Conservation (phyloP, 2,888 invertebrate genomes). For the Idaea straminata region DNA sequence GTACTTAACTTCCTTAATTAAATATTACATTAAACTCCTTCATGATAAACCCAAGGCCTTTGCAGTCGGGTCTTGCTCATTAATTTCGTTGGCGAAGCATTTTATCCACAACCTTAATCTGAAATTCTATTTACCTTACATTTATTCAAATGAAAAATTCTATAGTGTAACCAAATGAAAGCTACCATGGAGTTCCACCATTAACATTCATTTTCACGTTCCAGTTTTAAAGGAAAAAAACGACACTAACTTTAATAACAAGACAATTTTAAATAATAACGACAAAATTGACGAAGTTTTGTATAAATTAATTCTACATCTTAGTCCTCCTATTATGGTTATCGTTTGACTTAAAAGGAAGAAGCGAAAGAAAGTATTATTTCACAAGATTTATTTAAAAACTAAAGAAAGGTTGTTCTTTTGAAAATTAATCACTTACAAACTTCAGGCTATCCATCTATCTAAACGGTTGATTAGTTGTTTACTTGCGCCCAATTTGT, state of each 20-base stretch:
- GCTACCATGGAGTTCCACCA: slow-evolving; percentile 4
- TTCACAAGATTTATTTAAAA: too few relatives aligned
- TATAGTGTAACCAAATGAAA: slow-evolving; percentile 21
- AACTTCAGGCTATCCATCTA: not conserved
- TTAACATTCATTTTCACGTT: too few relatives aligned
- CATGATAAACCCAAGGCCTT: slow-evolving; percentile 25
- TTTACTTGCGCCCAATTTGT: not conserved
- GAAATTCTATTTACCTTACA: slow-evolving; percentile 32
- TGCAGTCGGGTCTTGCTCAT: slow-evolving; percentile 34
- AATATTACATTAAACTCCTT: slow-evolving; percentile 24
- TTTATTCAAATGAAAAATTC: slow-evolving; percentile 34
- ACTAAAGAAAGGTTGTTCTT: not conserved
- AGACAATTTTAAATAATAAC: too few relatives aligned
- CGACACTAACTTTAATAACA: too few relatives aligned
- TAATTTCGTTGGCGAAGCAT: slow-evolving; percentile 38
- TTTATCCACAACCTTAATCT: slow-evolving; percentile 41
- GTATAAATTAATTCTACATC: too few relatives aligned
- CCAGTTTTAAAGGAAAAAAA: too few relatives aligned
- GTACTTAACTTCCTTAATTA: slow-evolving; percentile 14
- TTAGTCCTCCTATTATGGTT: too few relatives aligned
- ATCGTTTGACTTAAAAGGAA: too few relatives aligned
- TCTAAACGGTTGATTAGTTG: not conserved
- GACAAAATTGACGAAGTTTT: too few relatives aligned
- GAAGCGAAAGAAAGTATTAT: too few relatives aligned
- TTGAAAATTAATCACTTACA: not conserved